Evolutionary conservation across 2,888 invertebrate genomes (phyloP), one percentile per base, ranked within the genome.

Genomic region (Nomada fabriciana): DNA sequence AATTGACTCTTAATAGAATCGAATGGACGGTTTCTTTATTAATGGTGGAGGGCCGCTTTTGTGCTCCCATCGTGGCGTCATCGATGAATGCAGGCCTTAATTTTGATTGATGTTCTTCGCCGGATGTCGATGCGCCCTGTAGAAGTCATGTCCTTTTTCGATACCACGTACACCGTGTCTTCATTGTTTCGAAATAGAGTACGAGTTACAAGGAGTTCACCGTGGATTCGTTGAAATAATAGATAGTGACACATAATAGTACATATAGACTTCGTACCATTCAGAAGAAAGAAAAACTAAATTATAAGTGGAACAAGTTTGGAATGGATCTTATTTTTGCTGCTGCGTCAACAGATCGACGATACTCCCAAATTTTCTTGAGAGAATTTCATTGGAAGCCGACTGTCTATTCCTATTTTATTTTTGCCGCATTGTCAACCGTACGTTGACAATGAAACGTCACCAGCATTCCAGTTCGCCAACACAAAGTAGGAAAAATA

Each of bases 21-120:
- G 53, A 65, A 61, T 52, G 52, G 63, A 76, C 59, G 67, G 81
- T 63, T 60, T 70, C 71, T 70, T 69, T 76, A 72, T 76, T 72
- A 71, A 71, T 72, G 74, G 50, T 13, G n/a, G 69, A 72, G 20
- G n/a, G 65, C 57, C 36, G 64, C 86, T 71, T 77, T 80, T 76
- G 83, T 88, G 18, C 63, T 79, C 55, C 60, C 65, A 29, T 55
- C 79, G 74, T 67, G 79, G 74, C 61, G 72, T 72, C 78, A 72
- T 25, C 84, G 70, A 76, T 86, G 81, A 87, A 88, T 88, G 71
- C 81, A 60, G 61, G 53, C 55, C 79, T 88, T 83, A 83, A 87
- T 88, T 87, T 87, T 86, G 86, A 87, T 87, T 68, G 88, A 87
- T 88, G 88, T 70, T 83, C 70, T 47, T 63, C 68, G 61, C 63